Conservation (phyloP, 2,888 invertebrate species). For the Dryocosmus kuriphilus region DNA sequence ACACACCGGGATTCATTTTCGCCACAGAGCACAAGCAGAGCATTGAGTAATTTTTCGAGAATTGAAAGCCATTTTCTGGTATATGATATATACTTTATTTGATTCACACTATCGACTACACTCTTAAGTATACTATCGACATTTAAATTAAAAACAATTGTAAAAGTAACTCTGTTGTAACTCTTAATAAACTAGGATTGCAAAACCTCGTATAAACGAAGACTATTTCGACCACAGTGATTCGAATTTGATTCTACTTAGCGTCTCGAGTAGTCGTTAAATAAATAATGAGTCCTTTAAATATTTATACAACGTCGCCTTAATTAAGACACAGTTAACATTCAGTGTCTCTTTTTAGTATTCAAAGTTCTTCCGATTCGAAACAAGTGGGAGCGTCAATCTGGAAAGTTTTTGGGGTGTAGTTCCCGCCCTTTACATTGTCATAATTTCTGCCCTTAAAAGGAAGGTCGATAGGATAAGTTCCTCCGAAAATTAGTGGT, state of each 20-base stretch:
- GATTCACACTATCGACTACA: constrained; percentile 15
- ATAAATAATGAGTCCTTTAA: neutral
- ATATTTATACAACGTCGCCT: constrained; percentile 19
- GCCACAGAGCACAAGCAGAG: constrained; percentile 19
- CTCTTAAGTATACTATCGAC: constrained; percentile 10
- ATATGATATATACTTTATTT: constrained; percentile 38
- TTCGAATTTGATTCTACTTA: constrained; percentile 10
- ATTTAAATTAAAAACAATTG: constrained; percentile 20
- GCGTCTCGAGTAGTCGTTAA: constrained; percentile 7
- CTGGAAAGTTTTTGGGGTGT: constrained; percentile 77
- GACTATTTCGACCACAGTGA: neutral
- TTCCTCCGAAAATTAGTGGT: constrained; percentile 90
- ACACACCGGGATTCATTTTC: constrained; percentile 27
- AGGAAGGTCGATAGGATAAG: constrained; percentile 91
- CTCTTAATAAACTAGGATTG: constrained; percentile 1
- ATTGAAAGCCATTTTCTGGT: constrained; percentile 34
- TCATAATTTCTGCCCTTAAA: constrained; percentile 52
- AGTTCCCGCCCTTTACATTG: constrained; percentile 13
- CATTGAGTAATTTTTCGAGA: constrained; percentile 28
- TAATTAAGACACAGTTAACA: neutral
- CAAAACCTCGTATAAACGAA: constrained; percentile 31
- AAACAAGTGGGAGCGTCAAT: constrained; percentile 79
- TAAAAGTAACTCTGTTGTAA: constrained; percentile 26
- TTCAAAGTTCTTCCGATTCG: constrained; percentile 50
- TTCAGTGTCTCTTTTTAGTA: neutral